Base-by-base conservation (phyloP, 2,888 invertebrate species). In the Prionchulus punctatus region DNA sequence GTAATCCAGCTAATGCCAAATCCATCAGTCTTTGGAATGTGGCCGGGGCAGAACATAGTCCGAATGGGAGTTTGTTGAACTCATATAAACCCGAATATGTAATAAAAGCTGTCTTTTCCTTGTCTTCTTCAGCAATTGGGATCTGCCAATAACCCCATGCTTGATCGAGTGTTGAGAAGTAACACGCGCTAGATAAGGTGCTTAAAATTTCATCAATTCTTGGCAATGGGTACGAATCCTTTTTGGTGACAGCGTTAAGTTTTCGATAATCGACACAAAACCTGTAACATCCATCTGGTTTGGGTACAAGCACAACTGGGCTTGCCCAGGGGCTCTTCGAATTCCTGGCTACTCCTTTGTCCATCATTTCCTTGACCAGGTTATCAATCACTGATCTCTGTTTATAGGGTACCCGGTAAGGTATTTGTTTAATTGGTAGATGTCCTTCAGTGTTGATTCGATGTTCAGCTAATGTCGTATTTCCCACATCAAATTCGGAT, bases 221-320 rank as follows among this genome's bases (percentile, higher is more conserved):
- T 0, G 57, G 58, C 2, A 62, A 26, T 12, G 60, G 60, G 48
- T 58, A 60, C 0, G 27, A 21, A 28, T 62, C 61, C n/a, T 52
- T 50, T 30, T 52, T 55, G 12, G 60, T 60, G 18, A 60, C 58
- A 2, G 7, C 42, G 56, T 63, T 64, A 1, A 65, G 30, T 1
- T 53, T 21, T 31, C 63, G 27, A 53, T 60, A 65, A 54, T 63
- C 62, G 7, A 63, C 54, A 47, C 64, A 64, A 12, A 60, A 62
- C 53, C 59, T 59, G 48, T 28, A 58, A 21, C 49, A 45, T 26
- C 60, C 63, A 53, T 64, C 60, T 55, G 66, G 67, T 60, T 70
- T 72, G 21, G 60, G 61, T 1, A 69, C 68, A 1, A 72, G 49
- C 4, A 70, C 65, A 2, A 69, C 61, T 0, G 69, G 69, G 1